These are phyloP conservation scores for Oncorhynchus clarkii DNA, from an alignment of 2,113 vertebrate species.

Conservation along the genomic window DNA sequence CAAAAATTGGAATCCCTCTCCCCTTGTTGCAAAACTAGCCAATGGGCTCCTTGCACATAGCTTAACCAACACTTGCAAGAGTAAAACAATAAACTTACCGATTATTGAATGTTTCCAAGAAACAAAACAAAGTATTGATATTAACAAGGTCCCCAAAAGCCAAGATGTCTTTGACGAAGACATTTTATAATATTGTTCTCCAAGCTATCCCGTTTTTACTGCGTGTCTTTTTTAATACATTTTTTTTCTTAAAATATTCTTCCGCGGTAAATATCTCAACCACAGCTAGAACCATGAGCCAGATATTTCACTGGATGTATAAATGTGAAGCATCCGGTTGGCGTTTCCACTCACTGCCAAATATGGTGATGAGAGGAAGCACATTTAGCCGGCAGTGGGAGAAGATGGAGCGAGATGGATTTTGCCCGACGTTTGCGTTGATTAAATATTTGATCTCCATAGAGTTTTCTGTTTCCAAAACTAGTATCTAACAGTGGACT, in stretches of 20 bases:
- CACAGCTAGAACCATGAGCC: not conserved
- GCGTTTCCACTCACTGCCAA: too few species aligned
- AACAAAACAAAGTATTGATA: constrained; percentile 18
- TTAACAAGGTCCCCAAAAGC: not conserved
- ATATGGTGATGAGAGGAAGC: too few species aligned
- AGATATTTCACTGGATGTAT: too few species aligned
- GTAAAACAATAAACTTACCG: not conserved
- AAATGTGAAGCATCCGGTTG: too few species aligned
- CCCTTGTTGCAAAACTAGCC: not conserved
- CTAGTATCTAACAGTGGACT: too few species aligned
- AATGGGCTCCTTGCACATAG: not conserved
- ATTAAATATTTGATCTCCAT: not conserved
- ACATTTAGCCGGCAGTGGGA: too few species aligned
- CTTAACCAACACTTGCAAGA: not conserved
- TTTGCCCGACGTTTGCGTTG: too few species aligned
- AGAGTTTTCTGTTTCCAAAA: too few species aligned
- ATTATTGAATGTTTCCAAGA: constrained; percentile 35
- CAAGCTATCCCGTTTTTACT: not conserved
- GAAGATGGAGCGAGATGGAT: too few species aligned
- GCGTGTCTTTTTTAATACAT: not conserved
- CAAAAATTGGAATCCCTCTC: too few species aligned
- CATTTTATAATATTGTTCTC: not conserved
- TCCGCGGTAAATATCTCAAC: not conserved
- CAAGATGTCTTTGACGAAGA: not conserved
- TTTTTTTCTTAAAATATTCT: not conserved